phyloP scores from a whole-genome alignment of 2,888 invertebrate species.

The Carcina quercana region DNA sequence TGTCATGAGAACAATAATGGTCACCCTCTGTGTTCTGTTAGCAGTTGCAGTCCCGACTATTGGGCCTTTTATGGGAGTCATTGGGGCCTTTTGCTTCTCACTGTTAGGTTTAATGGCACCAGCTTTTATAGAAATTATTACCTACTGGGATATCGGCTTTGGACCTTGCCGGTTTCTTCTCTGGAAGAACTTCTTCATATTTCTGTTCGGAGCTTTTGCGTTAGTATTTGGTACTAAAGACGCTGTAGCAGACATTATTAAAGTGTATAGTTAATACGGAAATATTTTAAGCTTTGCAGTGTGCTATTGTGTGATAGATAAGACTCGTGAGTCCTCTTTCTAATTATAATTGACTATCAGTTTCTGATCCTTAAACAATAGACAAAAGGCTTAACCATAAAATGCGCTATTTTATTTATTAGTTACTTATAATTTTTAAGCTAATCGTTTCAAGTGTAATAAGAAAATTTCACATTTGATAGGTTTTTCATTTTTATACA shows the following conservation, averaged over 20 bases:
- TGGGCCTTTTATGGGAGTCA: conserved; percentile 91
- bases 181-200: conserved; percentile 85
- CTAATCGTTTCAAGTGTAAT: too few species aligned
- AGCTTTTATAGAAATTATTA: conserved; percentile 87
- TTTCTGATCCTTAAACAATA: too few species aligned
- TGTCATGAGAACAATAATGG: conserved; percentile 79
- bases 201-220: conserved; percentile 85
- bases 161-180: conserved; percentile 82
- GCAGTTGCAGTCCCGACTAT: conserved; percentile 93
- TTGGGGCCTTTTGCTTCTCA: conserved; percentile 95
- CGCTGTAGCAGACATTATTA: conserved; percentile 41
- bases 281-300: too few species aligned
- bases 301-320: too few species aligned
- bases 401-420: too few species aligned
- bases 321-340: not conserved
- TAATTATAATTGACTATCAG: too few species aligned
- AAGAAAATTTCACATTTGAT: too few species aligned
- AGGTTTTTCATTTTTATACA: too few species aligned
- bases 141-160: conserved; percentile 89
- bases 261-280: conserved; percentile 25
- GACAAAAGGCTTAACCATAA: too few species aligned
- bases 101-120: conserved; percentile 93
- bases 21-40: conserved; percentile 79
- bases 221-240: conserved; percentile 82
- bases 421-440: too few species aligned